Conservation (phyloP, 1,140 invertebrate species). For the Papilio xuthus region DNA sequence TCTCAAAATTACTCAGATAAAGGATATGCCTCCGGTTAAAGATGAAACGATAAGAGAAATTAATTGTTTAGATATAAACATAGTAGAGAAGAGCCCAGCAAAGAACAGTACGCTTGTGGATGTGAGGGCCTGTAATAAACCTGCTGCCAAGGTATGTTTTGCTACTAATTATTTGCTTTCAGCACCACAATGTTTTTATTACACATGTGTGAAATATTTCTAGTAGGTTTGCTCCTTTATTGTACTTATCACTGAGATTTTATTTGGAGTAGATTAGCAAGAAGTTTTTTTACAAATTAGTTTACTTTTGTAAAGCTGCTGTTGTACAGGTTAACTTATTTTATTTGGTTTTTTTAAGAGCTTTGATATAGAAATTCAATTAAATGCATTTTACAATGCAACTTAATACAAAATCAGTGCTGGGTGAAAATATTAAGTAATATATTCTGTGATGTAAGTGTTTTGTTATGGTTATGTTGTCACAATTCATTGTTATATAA, state of each 20-base stretch:
- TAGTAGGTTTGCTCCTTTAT: neutral
- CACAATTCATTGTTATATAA: neutral
- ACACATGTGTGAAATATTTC: conserved; percentile 23
- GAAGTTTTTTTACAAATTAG: neutral
- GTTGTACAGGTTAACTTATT: neutral
- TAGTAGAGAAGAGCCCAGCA: conserved; percentile 75
- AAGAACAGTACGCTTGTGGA: conserved; percentile 76
- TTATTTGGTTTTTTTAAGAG: neutral
- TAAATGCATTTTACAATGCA: neutral
- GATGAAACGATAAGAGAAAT: conserved; percentile 78
- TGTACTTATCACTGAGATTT: neutral
- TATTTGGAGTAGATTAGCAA: neutral
- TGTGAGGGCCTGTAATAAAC: conserved; percentile 81
- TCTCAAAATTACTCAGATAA: conserved; percentile 37
- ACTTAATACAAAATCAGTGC: neutral
- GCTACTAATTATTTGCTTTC: conserved; percentile 37
- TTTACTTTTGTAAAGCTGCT: neutral
- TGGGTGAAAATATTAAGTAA: neutral
- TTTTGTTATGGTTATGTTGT: neutral
- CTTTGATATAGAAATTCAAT: neutral
- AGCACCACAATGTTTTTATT: conserved; percentile 15
- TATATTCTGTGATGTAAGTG: conserved; percentile 30
- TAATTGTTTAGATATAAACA: conserved; percentile 77
- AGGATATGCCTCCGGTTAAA: conserved; percentile 80
- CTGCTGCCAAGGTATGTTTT: conserved; percentile 76